Evolutionary conservation across 2,888 invertebrate genomes (phyloP).

Genomic region (Acrobasis consociella): DNA sequence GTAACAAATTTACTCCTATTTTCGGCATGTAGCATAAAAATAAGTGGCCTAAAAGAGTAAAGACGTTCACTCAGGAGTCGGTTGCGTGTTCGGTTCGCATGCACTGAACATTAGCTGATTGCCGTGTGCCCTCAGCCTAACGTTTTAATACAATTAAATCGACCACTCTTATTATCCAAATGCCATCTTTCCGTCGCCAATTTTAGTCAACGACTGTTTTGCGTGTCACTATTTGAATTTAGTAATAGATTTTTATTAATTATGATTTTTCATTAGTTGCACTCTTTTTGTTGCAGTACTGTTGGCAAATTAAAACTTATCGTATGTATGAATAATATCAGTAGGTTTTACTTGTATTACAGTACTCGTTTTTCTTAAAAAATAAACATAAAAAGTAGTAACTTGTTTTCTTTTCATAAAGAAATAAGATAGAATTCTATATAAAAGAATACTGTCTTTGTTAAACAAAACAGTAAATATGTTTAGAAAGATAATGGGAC

Average conservation of each 20-base stretch:
- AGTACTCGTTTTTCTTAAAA: too few species aligned
- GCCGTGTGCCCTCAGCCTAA: conserved; percentile 70
- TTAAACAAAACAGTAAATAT: too few species aligned
- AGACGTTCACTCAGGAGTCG: conserved; percentile 30
- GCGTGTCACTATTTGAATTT: conserved; percentile 59
- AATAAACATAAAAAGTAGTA: too few species aligned
- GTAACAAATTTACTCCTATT: neutral
- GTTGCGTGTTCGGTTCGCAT: conserved; percentile 75
- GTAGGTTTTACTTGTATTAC: too few species aligned
- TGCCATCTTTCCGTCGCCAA: conserved; percentile 72
- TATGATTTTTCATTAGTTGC: conserved; percentile 4
- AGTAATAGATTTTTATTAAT: conserved; percentile 29
- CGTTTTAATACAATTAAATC: conserved; percentile 82
- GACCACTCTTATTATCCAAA: conserved; percentile 71
- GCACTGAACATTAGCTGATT: conserved; percentile 78
- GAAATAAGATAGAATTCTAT: too few species aligned
- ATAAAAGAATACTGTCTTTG: too few species aligned
- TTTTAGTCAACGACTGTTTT: conserved; percentile 74
- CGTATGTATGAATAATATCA: too few species aligned
- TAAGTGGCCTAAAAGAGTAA: conserved; percentile 8
- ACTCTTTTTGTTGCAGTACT: neutral
- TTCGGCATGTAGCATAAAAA: neutral
- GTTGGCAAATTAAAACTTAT: too few species aligned
- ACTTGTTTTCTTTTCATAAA: too few species aligned
- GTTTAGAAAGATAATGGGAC: too few species aligned